These are phyloP conservation scores for Nematopogon swammerdamellus DNA, from an alignment of 2,888 invertebrate genomes.

Conservation along the genomic window DNA sequence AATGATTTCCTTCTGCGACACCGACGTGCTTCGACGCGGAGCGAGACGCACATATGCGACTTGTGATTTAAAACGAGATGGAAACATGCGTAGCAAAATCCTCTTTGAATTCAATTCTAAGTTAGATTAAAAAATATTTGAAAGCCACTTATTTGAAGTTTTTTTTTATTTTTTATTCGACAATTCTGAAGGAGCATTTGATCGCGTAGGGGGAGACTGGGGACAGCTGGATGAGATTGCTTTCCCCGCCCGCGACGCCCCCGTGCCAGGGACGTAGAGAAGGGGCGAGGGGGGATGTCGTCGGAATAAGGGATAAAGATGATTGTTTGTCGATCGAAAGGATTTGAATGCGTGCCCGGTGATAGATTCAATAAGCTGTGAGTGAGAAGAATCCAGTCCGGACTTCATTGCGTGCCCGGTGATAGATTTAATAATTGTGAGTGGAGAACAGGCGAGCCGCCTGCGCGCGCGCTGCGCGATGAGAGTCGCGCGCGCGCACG, in stretches of 20 bases:
- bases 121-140: background rate
- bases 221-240: background rate
- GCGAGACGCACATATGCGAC: background rate
- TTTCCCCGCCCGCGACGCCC: background rate
- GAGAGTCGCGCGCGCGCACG: no score
- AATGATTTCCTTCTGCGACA: no score
- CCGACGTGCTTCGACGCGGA: background rate
- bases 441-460: no score
- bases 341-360: background rate
- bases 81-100: background rate
- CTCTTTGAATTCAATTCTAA: background rate
- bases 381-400: no score
- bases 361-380: no score
- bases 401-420: no score
- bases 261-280: no score
- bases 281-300: no score
- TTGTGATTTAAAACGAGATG: background rate
- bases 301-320: background rate
- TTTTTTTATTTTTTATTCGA: no score
- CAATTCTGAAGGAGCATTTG: background rate
- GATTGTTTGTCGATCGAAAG: background rate
- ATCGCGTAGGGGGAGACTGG: background rate
- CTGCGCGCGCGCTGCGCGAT: no score
- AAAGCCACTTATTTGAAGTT: background rate
- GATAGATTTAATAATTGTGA: no score